These are phyloP conservation scores for Serripes groenlandicus DNA, from an alignment of 2,888 invertebrate species.

Conservation along the genomic window DNA sequence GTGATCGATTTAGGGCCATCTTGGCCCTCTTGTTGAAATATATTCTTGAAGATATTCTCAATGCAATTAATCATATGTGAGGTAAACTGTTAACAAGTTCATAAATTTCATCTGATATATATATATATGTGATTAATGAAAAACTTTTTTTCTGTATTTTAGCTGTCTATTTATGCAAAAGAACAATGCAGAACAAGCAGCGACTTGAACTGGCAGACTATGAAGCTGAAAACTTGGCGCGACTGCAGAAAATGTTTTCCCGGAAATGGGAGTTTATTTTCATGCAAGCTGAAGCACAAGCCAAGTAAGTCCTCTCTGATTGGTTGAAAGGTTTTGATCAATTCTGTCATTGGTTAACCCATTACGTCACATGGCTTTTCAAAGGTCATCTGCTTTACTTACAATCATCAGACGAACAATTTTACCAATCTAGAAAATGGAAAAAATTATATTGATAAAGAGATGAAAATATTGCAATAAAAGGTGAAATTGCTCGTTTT, in stretches of 20 bases:
- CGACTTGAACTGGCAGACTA: conserved; percentile 98
- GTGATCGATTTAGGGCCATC: too few relatives aligned
- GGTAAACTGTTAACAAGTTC: too few relatives aligned
- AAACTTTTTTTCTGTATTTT: conserved; percentile 66
- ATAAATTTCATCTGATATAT: too few relatives aligned
- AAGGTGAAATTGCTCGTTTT: neutral
- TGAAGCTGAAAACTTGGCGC: conserved; percentile 98
- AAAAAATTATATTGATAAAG: neutral
- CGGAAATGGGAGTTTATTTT: conserved; percentile 99
- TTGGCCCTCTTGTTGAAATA: too few relatives aligned
- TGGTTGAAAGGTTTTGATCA: too few relatives aligned
- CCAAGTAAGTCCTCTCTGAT: conserved; percentile 89
- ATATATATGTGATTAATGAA: too few relatives aligned
- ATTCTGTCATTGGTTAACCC: neutral
- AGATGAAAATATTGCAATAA: neutral
- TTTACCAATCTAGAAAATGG: too few relatives aligned
- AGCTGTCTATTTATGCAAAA: conserved; percentile 99
- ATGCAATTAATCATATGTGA: too few relatives aligned
- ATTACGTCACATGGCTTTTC: too few relatives aligned
- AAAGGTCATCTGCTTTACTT: too few relatives aligned
- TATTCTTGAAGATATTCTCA: too few relatives aligned
- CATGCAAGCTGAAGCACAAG: conserved; percentile 98
- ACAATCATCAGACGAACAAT: too few relatives aligned
- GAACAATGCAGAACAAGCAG: conserved; percentile 99
- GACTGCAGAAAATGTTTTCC: conserved; percentile 99